phyloP scores from a whole-genome alignment of 1,140 invertebrate species.

The Drosophila subobscura region DNA sequence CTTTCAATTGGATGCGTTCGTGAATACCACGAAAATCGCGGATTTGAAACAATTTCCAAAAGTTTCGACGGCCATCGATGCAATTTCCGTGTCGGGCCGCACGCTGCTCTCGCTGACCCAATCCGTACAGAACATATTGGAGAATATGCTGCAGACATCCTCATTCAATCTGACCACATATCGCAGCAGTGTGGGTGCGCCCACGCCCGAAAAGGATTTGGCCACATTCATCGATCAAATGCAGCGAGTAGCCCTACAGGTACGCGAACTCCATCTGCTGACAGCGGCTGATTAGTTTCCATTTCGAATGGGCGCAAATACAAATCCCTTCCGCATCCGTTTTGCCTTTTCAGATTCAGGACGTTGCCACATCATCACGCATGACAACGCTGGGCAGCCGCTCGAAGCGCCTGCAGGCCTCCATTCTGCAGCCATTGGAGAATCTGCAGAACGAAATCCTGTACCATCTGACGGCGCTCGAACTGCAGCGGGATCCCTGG shows the following conservation, averaged over 20 bases:
- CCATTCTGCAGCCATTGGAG: constrained; percentile 88
- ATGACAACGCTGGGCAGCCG: constrained; percentile 87
- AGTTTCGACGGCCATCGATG: constrained; percentile 79
- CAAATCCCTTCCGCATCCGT: constrained; percentile 5
- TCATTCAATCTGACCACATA: constrained; percentile 88
- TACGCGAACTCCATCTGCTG: constrained; percentile 70
- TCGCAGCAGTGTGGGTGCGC: constrained; percentile 86
- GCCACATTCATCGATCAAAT: constrained; percentile 89
- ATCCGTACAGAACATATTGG: constrained; percentile 85
- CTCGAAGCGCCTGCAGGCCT: constrained; percentile 86
- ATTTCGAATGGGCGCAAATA: constrained; percentile 17
- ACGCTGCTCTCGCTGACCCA: constrained; percentile 84
- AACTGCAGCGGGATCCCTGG: constrained; percentile 88
- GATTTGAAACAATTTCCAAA: constrained; percentile 84
- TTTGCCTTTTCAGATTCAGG: constrained; percentile 80
- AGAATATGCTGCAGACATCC: constrained; percentile 87
- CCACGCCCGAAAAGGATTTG: constrained; percentile 89
- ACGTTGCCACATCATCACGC: constrained; percentile 87
- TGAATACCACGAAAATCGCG: constrained; percentile 86
- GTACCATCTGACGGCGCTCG: constrained; percentile 89
- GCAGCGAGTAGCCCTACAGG: constrained; percentile 89
- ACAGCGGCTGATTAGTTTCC: constrained; percentile 43
- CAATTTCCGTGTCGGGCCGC: constrained; percentile 76
- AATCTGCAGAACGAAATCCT: constrained; percentile 88
- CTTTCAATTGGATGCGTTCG: constrained; percentile 88